Evolutionary conservation across 2,888 invertebrate species (phyloP).

Genomic region (Caenorhabditis sp.): DNA sequence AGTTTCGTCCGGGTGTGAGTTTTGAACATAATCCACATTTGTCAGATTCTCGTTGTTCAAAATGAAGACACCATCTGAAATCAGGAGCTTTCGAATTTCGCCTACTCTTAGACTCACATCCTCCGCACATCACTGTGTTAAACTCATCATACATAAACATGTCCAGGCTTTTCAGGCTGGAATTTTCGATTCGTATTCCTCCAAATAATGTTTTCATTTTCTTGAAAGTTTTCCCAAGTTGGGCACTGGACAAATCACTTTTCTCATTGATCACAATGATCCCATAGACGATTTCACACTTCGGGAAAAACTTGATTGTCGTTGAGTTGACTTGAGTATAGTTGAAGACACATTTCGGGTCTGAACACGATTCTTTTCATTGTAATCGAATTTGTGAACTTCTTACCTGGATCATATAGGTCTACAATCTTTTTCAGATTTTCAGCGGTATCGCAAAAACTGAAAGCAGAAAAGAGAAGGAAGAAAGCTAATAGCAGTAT

Average conservation of each 20-base stretch:
- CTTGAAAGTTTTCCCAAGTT: neutral
- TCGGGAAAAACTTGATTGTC: conserved; percentile 2
- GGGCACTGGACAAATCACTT: neutral
- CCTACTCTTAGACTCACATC: neutral
- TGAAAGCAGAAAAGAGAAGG: too few species aligned
- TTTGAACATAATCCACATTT: neutral
- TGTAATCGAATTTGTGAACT: too few species aligned
- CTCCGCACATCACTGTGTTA: neutral
- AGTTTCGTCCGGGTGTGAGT: neutral
- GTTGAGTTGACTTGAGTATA: neutral
- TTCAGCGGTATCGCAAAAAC: too few species aligned
- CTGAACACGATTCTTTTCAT: too few species aligned
- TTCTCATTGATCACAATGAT: conserved; percentile 12
- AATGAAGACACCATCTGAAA: conserved; percentile 4
- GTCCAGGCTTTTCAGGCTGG: neutral
- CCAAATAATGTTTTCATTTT: neutral
- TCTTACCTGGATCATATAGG: too few species aligned
- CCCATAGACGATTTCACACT: neutral
- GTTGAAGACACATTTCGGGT: neutral
- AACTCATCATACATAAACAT: neutral
- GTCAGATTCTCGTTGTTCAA: neutral
- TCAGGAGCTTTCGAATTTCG: neutral
- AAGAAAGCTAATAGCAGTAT: too few species aligned
- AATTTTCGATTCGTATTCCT: neutral
- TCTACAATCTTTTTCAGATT: too few species aligned